phyloP scores from a whole-genome alignment of 2,113 vertebrate genomes.

The Neodon shergylaensis region DNA sequence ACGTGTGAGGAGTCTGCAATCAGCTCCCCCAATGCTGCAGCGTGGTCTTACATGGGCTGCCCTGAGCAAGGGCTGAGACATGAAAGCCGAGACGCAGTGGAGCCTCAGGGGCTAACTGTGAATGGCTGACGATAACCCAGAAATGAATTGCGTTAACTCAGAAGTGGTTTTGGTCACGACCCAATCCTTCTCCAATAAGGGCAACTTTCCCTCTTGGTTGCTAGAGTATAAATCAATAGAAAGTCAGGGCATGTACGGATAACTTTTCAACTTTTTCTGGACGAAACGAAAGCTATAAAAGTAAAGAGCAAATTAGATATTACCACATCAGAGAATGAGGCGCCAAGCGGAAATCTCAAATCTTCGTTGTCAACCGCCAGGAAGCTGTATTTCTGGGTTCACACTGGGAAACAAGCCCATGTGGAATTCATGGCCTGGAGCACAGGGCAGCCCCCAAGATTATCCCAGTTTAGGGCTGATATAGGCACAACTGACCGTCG shows the following conservation, averaged over 20 bases:
- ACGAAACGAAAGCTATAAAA: conserved; percentile 8
- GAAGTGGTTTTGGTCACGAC: conserved; percentile 12
- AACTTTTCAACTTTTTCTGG: neutral
- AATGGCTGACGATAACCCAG: neutral
- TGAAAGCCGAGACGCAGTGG: neutral
- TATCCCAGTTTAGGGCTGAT: neutral
- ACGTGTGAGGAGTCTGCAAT: neutral
- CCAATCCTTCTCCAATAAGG: neutral
- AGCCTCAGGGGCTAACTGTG: neutral
- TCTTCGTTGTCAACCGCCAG: neutral
- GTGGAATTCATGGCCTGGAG: neutral
- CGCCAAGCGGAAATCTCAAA: conserved; percentile 29
- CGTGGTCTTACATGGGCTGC: neutral
- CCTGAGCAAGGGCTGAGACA: neutral
- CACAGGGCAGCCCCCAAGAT: neutral
- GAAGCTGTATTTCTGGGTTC: conserved; percentile 18
- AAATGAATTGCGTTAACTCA: neutral
- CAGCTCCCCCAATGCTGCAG: neutral
- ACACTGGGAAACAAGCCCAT: neutral
- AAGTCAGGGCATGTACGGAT: neutral
- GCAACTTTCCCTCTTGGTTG: neutral
- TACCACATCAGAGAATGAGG: conserved; percentile 50
- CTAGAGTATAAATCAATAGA: neutral
- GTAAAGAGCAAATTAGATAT: conserved; percentile 36
- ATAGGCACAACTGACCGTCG: neutral